Percentiles rank a stretch among this genome's conserved stretches.
Evolutionary conservation across 1,140 invertebrate species (phyloP).

Genomic region (Parapsyche elsis): DNA sequence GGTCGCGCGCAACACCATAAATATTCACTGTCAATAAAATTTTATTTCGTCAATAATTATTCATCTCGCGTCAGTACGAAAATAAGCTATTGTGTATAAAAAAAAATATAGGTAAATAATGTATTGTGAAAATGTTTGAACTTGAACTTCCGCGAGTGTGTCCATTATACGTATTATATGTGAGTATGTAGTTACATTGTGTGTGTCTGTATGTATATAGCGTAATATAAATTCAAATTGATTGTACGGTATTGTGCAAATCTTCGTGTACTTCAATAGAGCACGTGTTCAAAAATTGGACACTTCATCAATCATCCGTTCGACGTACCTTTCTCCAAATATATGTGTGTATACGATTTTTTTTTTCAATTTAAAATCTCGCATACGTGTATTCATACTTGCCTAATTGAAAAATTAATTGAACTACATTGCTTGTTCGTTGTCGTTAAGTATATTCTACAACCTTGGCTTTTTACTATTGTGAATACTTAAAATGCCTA

Average conservation of each 20-base stretch:
- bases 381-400: background rate
- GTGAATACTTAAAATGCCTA: too few species aligned
- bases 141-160: too few species aligned
- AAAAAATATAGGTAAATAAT: too few species aligned
- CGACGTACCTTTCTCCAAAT: constrained; percentile 29
- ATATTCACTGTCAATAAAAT: background rate
- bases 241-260: constrained; percentile 3
- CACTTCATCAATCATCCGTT: constrained; percentile 23
- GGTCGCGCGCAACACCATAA: constrained; percentile 1
- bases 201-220: too few species aligned
- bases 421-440: constrained; percentile 1
- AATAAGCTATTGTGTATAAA: too few species aligned
- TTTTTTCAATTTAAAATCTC: constrained; percentile 8
- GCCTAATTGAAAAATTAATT: constrained; percentile 30
- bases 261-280: constrained; percentile 2
- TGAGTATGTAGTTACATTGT: too few species aligned
- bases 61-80: too few species aligned
- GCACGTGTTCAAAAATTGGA: constrained; percentile 16
- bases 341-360: background rate
- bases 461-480: too few species aligned
- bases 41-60: background rate
- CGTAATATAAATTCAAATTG: constrained; percentile 1
- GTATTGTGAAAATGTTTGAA: too few species aligned
- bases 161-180: too few species aligned
- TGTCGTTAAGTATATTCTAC: background rate